Conservation (phyloP, 1,140 invertebrate species). For the Melanaphis sacchari region DNA sequence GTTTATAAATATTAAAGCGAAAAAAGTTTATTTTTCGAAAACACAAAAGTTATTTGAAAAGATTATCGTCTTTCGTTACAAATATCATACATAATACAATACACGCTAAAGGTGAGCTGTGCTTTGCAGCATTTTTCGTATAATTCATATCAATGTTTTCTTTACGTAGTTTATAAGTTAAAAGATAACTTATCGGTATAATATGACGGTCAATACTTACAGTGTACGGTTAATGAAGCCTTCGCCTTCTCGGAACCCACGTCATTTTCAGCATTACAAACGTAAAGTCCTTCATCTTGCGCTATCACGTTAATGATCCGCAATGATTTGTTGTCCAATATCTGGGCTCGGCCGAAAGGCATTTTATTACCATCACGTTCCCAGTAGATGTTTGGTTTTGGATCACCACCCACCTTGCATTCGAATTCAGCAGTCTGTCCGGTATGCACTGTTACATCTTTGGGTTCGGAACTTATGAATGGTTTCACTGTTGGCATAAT, state of each 20-base stretch:
- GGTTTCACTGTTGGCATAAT: constrained; percentile 78
- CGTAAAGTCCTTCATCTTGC: constrained; percentile 81
- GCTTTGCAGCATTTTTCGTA: background rate
- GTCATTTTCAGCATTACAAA: constrained; percentile 80
- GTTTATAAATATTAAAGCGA: background rate
- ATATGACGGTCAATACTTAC: constrained; percentile 67
- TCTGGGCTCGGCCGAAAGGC: constrained; percentile 76
- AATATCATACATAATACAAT: background rate
- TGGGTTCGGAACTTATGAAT: constrained; percentile 82
- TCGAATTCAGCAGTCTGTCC: constrained; percentile 85
- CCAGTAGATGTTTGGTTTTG: constrained; percentile 88
- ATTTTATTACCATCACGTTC: constrained; percentile 85
- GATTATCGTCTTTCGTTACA: background rate
- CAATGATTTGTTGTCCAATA: constrained; percentile 78
- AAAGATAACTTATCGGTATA: background rate
- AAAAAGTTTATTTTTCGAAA: background rate
- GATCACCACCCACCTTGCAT: constrained; percentile 89
- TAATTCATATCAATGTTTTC: background rate
- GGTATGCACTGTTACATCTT: constrained; percentile 81
- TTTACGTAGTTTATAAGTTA: background rate
- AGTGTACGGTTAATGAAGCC: constrained; percentile 77
- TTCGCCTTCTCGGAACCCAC: constrained; percentile 78
- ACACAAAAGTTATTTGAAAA: background rate
- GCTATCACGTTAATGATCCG: constrained; percentile 77
- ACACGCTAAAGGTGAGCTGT: background rate